Evolutionary conservation across 2,113 vertebrate genomes (phyloP), one percentile per base, ranked within the genome.

Genomic region (Penelope pileata): DNA sequence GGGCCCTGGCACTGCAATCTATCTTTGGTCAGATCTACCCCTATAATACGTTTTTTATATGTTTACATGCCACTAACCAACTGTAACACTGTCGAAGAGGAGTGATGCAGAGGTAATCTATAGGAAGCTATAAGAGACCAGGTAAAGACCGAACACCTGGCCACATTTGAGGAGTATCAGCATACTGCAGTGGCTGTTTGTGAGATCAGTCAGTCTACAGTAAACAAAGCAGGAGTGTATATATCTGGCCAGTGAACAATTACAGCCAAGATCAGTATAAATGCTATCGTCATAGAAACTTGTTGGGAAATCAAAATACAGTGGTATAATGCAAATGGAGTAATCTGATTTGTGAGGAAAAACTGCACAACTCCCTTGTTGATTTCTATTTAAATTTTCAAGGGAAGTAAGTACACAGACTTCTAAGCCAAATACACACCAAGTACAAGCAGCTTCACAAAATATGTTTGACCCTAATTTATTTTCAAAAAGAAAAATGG

Each of bases 221-320:
- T 45, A 79, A 76, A 85, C 23, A 82, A 59, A 94, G 48, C 10
- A 34, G 64, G 38, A 91, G 24, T 19, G 11, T 62, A 68, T 70
- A 90, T 86, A 83, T 83, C 59, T 38, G 22, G 32, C 51, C 54
- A 47, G 51, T 5, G 24, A 36, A 62, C 42, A 80, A 45, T 29
- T 62, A 83, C 34, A 90, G 24, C 59, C 63, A 83, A 69, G 40
- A 47, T 6, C 5, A 90, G 5, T 38, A 30, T 38, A 93, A 83
- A 74, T 43, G 19, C 11, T 78, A 21, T 45, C 84, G 53, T 48
- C 30, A 50, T 1, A 83, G 26, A 88, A 93, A 12, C 23, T 86
- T 53, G 3, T 26, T 83, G 38, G 91, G 64, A 75, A 90, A 90
- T 59, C 83, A 88, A 91, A 96, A 77, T 16, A 53, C 36, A 86